Evolutionary conservation across 1,140 invertebrate genomes (phyloP), one percentile per base, ranked within the genome.

Genomic region (Ostrea denselamellosa): DNA sequence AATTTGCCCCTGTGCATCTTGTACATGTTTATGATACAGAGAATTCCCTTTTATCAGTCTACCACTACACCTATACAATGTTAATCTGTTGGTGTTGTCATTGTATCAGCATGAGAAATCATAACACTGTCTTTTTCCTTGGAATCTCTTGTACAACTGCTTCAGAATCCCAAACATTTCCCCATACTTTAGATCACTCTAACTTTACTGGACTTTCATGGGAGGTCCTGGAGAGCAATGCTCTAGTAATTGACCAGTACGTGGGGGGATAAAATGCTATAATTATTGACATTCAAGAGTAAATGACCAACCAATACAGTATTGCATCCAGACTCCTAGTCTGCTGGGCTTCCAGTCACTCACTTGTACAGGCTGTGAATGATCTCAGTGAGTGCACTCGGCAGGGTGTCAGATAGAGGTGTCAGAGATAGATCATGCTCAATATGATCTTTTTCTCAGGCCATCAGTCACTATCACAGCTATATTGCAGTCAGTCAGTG

Each of bases 221-320:
- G 68, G 68, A 77, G 68, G 68, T 77, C 68, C 68, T 0, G 68
- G 68, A 25, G 68, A 77, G 68, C 68, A 77, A 28, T 77, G 68
- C 9, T 77, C 68, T 77, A 77, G 25, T 77, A 77, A 77, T 77
- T 77, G 68, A 77, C 68, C 68, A 77, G 68, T 77, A 22, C 28
- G 25, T 25, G 28, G 58, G 22, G 68, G 28, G 14, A 77, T 77
- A 77, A 77, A 77, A 77, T 77, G 22, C 68, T 77, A 77, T 77
- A 77, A 77, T 77, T 77, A 77, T 77, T 77, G 68, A 77, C 68
- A 77, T 22, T 77, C 28, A 77, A 77, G 68, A 77, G 68, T 34
- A 17, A 25, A 77, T 77, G 68, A 25, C 25, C 68, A 77, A 25
- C 8, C 12, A 77, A 77, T 8, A 77, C 68, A 77, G 68, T 34